Conservation (phyloP, 2,113 vertebrate species). For the Ammodytes marinus region DNA sequence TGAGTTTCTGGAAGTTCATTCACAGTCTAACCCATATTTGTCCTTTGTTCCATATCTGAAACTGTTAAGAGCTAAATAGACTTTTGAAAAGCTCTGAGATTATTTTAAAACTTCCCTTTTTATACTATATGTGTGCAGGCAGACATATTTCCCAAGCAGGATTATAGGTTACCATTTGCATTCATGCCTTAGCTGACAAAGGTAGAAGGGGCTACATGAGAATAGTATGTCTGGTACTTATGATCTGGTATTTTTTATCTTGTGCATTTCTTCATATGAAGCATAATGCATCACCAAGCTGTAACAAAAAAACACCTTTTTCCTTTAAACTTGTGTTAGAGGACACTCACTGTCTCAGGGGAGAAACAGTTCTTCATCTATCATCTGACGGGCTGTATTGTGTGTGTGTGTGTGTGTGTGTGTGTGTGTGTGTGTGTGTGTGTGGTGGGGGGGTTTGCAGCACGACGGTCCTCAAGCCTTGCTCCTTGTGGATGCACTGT, state of each 20-base stretch:
- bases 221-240: not conserved
- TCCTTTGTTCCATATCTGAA: not conserved
- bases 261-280: slow-evolving; percentile 20
- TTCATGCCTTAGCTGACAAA: slow-evolving; percentile 13
- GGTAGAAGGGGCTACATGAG: not conserved
- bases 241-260: slow-evolving; percentile 19
- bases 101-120: slow-evolving; percentile 4
- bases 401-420: no score
- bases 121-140: not conserved
- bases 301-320: slow-evolving; percentile 41
- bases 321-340: slow-evolving; percentile 63
- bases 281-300: slow-evolving; percentile 26
- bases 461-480: slow-evolving; percentile 58
- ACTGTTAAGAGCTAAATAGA: not conserved
- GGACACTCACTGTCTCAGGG: slow-evolving; percentile 69
- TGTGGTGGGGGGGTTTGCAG: slow-evolving; percentile 48
- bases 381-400: slow-evolving; percentile 60
- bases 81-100: not conserved
- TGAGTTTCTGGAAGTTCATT: slow-evolving; percentile 40
- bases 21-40: slow-evolving; percentile 18
- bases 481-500: slow-evolving; percentile 59
- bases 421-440: no score
- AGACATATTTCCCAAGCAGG: slow-evolving; percentile 1
- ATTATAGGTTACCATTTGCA: slow-evolving; percentile 26
- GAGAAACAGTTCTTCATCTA: slow-evolving; percentile 71